Evolutionary conservation across 2,888 invertebrate genomes (phyloP).

Genomic region (Minunthozetes semirufus): DNA sequence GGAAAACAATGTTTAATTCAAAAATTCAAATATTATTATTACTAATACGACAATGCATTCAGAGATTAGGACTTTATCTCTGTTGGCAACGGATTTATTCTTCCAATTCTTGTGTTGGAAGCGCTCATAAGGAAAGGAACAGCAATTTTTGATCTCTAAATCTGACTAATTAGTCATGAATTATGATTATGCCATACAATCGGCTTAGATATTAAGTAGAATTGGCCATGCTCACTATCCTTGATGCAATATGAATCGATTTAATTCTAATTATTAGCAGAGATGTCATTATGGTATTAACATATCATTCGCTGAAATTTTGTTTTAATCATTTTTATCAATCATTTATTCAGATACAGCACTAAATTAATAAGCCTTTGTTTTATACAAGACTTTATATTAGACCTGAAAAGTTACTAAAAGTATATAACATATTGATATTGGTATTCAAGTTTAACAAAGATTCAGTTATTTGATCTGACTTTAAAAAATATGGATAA

Average conservation of each 20-base stretch:
- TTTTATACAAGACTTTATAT: no score
- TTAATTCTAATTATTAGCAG: neutral
- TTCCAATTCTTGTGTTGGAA: no score
- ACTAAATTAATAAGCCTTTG: no score
- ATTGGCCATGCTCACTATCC: neutral
- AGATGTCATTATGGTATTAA: neutral
- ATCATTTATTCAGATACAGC: neutral
- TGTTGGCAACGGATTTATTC: constrained; percentile 1
- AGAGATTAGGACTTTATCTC: neutral
- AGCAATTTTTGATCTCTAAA: neutral
- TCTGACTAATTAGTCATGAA: constrained; percentile 22
- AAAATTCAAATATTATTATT: neutral
- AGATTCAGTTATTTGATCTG: no score
- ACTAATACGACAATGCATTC: neutral
- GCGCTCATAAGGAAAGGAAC: neutral
- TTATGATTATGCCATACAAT: constrained; percentile 19
- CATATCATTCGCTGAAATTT: neutral
- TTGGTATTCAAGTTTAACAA: no score
- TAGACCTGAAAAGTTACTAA: no score
- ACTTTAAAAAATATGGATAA: no score
- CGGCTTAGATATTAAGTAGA: constrained; percentile 10
- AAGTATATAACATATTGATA: no score
- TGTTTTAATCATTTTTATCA: constrained; percentile 6
- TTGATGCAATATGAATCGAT: neutral
- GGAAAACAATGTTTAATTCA: neutral